Evolutionary conservation across 2,888 invertebrate genomes (phyloP), one percentile per base, ranked within the genome.

Genomic region (Mactromeris polynyma): DNA sequence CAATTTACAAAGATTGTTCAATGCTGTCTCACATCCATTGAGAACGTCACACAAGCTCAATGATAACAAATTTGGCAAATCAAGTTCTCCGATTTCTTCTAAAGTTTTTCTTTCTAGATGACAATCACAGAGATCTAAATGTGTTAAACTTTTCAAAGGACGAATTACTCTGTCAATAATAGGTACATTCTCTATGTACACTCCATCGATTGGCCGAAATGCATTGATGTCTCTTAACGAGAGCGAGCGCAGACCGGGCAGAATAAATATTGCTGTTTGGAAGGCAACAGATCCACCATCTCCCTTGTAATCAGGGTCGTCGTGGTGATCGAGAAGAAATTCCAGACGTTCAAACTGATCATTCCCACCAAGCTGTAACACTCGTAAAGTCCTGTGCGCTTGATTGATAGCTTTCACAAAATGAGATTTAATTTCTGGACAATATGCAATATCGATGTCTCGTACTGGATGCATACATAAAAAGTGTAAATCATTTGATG

Each of bases 21-120:
- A 94, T n/a, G 96, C 96, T 79, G 96, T 97, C 94, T 98, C 97
- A 96, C 97, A 97, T 26, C 90, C 90, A 81, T 94, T 90, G 82
- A 97, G 97, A 6, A 99, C 98, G 97, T 98, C 98, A 96, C 98
- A 98, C 80, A 99, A 97, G 92, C 98, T 97, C 26, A 99, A 97
- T 1, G 98, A 98, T 36, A 97, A 97, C 92, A 99, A 97, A 95
- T 98, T 97, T 46, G 97, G 97, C 93, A 98, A 97, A 92, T 97
- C 97, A 84, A 92, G 82, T 38, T 89, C 81, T 36, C 97, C 97
- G 42, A 98, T 97, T 95, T 98, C 98, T 95, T 97, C 97, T 89
- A 98, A 97, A 89, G 97, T 97, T 36, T 91, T 91, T 38, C 91
- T 54, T 17, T 92, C 92, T 26, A 95, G 83, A n/a, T 89, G 82